Evolutionary conservation across 1,140 invertebrate genomes (phyloP).

Genomic region (Aradophagus sp.): DNA sequence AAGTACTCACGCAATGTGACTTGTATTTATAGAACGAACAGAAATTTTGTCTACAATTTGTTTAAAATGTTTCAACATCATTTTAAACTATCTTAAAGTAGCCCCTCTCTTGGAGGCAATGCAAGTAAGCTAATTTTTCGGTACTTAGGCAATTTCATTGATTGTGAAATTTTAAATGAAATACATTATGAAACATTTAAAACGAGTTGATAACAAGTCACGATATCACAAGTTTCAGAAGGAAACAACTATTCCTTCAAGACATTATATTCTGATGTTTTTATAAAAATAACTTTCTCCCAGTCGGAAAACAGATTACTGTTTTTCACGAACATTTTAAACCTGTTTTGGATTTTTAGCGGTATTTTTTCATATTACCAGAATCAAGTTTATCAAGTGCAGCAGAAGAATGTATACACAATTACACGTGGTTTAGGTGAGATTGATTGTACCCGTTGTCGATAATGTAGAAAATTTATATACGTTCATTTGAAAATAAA

Average conservation of each 20-base stretch:
- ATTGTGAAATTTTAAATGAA: conserved; percentile 27
- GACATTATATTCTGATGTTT: not conserved
- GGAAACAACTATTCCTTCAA: conserved; percentile 7
- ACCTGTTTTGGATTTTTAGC: conserved; percentile 22
- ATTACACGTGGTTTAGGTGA: too few relatives aligned
- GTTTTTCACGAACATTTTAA: conserved; percentile 13
- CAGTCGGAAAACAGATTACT: not conserved
- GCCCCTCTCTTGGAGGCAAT: not conserved
- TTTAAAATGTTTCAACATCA: conserved; percentile 34
- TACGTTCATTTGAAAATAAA: too few relatives aligned
- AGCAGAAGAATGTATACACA: too few relatives aligned
- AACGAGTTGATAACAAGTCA: conserved; percentile 17
- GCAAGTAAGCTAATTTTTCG: conserved; percentile 10
- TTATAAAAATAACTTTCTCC: conserved; percentile 15
- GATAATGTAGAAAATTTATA: too few relatives aligned
- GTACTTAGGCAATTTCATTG: not conserved
- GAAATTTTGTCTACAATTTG: conserved; percentile 11
- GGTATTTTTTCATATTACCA: too few relatives aligned
- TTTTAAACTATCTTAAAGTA: conserved; percentile 14
- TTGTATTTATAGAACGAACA: conserved; percentile 55
- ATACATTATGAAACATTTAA: conserved; percentile 32
- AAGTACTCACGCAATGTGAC: conserved; percentile 58
- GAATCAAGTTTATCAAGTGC: too few relatives aligned
- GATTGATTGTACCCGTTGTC: too few relatives aligned
- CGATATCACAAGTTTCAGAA: conserved; percentile 12